Evolutionary conservation across 1,140 invertebrate species (phyloP).

Genomic region (Sinonovacula constricta): DNA sequence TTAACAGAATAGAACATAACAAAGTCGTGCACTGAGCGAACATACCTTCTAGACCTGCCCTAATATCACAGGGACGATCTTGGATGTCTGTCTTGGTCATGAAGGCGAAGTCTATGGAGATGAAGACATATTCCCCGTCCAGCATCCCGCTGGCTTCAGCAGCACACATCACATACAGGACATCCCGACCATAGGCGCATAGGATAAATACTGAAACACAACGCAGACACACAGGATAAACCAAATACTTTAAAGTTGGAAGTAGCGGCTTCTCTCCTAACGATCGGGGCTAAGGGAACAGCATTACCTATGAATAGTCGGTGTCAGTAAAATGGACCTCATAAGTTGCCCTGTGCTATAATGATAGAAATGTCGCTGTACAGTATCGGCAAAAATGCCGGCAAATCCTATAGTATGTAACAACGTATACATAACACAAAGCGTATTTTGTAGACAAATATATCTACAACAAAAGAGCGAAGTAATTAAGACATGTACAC

Average conservation of each 20-base stretch:
- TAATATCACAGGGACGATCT: conserved; percentile 11
- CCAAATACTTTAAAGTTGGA: not conserved
- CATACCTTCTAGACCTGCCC: conserved; percentile 28
- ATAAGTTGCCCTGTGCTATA: too few species aligned
- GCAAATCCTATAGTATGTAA: too few species aligned
- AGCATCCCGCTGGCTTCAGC: conserved; percentile 47
- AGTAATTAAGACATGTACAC: too few species aligned
- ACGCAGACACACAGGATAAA: not conserved
- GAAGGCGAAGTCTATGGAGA: conserved; percentile 62
- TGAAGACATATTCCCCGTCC: conserved; percentile 58
- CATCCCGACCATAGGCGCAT: conserved; percentile 59
- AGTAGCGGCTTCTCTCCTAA: not conserved
- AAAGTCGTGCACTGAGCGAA: too few species aligned
- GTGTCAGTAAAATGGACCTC: too few species aligned
- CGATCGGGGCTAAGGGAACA: not conserved
- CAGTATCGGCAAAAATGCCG: too few species aligned
- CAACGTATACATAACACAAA: too few species aligned
- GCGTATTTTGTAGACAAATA: too few species aligned
- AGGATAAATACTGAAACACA: conserved; percentile 61
- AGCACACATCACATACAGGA: conserved; percentile 56
- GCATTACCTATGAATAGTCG: too few species aligned
- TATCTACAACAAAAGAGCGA: too few species aligned
- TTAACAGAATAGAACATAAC: too few species aligned
- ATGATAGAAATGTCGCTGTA: too few species aligned
- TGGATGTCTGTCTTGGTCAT: conserved; percentile 15